A percentile compares a stretch with the other conserved stretches of the same genome.
Evolutionary conservation across 35 echinoderm and acorn worm species (phyloP).

Genomic region (Acanthaster planci): DNA sequence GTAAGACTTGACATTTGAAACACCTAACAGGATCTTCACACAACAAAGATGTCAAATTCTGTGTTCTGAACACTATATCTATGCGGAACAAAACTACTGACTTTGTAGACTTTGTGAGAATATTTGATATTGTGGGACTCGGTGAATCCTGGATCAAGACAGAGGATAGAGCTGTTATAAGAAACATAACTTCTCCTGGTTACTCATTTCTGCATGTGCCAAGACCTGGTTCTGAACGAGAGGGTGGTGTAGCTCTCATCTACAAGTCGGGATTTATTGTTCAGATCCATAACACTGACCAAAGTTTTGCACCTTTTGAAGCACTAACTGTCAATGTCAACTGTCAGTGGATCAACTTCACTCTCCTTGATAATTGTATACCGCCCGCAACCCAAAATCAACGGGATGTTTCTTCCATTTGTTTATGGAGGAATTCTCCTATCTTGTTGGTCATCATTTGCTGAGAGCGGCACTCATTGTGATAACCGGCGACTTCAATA

Average conservation of each 20-base stretch:
- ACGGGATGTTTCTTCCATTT: slow-evolving; percentile 33
- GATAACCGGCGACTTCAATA: slow-evolving; percentile 58
- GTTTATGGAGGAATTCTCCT: background rate
- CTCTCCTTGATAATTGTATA: slow-evolving; percentile 39
- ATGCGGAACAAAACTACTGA: no score
- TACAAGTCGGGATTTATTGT: slow-evolving; percentile 32
- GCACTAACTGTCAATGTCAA: slow-evolving; percentile 2
- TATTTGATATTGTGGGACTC: background rate
- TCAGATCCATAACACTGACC: slow-evolving; percentile 4
- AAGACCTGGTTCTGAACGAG: no score
- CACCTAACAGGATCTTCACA: background rate
- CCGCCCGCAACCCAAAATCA: slow-evolving; percentile 35
- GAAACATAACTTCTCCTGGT: slow-evolving; percentile 13
- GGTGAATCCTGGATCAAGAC: slow-evolving; percentile 36
- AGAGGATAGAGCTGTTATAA: slow-evolving; percentile 36
- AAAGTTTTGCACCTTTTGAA: slow-evolving; percentile 16
- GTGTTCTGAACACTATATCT: slow-evolving; percentile 2
- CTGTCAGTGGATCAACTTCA: background rate
- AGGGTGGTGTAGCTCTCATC: slow-evolving; percentile 39
- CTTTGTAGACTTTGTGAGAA: no score
- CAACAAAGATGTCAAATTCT: background rate
- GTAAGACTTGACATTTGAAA: background rate
- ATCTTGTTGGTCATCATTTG: background rate
- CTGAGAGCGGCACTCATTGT: slow-evolving; percentile 12
- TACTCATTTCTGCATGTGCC: slow-evolving; percentile 46